Conservation (phyloP, 2,888 invertebrate species). For the Cordilura impudica region DNA sequence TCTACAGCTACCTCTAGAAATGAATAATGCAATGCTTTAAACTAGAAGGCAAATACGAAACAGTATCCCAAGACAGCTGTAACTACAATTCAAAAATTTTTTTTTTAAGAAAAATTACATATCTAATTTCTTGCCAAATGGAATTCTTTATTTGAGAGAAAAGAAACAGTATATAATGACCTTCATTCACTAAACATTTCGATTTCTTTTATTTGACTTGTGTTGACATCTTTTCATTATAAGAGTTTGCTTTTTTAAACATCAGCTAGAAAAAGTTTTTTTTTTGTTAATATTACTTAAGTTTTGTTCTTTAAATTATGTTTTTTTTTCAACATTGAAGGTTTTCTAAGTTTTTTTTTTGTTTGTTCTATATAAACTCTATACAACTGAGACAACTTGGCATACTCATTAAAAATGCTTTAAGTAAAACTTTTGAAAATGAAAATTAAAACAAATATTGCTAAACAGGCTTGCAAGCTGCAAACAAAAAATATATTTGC, state of each 20-base stretch:
- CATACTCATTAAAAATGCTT: conserved; percentile 58
- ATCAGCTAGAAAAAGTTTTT: too few species aligned
- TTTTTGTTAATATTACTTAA: conserved; percentile 49
- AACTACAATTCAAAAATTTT: neutral
- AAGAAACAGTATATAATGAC: neutral
- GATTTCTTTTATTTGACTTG: conserved; percentile 24
- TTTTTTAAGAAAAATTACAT: neutral
- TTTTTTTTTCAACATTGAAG: neutral
- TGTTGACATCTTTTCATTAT: conserved; percentile 43
- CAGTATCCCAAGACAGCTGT: neutral
- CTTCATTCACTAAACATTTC: neutral
- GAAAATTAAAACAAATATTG: neutral
- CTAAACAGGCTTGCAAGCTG: neutral
- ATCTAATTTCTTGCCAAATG: neutral
- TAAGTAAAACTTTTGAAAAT: conserved; percentile 7
- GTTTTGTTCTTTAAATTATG: too few species aligned
- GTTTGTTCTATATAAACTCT: conserved; percentile 30
- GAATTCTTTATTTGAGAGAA: neutral
- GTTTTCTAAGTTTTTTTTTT: neutral
- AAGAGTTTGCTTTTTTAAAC: conserved; percentile 9
- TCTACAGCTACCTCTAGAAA: conserved; percentile 6
- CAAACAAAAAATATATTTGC: neutral
- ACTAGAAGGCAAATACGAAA: conserved; percentile 10
- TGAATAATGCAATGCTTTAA: conserved; percentile 40
- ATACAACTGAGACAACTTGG: conserved; percentile 56